Evolutionary conservation across 2,113 vertebrate species (phyloP).

Genomic region (Oncorhynchus keta): DNA sequence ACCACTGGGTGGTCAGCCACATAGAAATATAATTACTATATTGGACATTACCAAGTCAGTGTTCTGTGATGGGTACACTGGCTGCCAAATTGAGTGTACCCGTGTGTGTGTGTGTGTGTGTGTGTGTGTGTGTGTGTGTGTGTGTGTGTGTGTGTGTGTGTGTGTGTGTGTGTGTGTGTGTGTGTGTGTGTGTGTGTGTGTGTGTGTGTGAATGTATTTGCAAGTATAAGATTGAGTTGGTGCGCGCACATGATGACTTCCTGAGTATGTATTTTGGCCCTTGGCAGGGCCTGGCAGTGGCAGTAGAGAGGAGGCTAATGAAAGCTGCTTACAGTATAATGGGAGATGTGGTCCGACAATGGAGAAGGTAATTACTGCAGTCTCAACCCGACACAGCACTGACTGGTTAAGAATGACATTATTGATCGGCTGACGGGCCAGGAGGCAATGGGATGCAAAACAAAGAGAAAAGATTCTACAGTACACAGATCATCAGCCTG

Average conservation of each 20-base stretch:
- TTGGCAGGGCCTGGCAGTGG: slow-evolving; percentile 10
- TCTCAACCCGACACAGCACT: background rate
- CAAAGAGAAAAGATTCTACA: slow-evolving; percentile 43
- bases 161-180: no score
- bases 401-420: slow-evolving; percentile 59
- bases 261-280: background rate
- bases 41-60: no score
- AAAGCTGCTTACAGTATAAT: slow-evolving; percentile 58
- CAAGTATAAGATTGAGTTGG: background rate
- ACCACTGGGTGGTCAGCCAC: background rate
- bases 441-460: slow-evolving; percentile 9
- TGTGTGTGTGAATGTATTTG: background rate
- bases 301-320: slow-evolving; percentile 20
- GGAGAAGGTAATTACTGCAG: slow-evolving; percentile 60
- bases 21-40: background rate
- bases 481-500: slow-evolving; percentile 40
- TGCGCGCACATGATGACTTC: background rate
- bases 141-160: no score
- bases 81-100: no score
- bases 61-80: no score
- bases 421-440: slow-evolving; percentile 49
- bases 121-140: no score
- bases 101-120: background rate
- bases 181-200: background rate
- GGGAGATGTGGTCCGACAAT: slow-evolving; percentile 66